Base-by-base conservation (phyloP, 2,797 vertebrate species). In the Pangasius macronema region DNA sequence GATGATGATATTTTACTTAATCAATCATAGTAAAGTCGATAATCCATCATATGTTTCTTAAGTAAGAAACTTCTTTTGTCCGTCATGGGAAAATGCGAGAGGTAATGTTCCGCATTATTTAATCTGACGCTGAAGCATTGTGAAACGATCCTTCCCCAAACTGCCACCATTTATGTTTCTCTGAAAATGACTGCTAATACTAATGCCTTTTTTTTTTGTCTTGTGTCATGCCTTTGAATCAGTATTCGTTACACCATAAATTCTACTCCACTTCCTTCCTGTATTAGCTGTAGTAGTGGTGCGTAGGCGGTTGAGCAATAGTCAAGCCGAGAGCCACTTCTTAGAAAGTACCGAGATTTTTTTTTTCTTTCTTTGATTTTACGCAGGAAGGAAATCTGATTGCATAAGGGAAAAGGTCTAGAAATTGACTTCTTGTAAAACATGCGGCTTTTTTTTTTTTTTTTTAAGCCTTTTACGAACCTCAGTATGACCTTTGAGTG, bases 221-320 rank as follows among this genome's bases (percentile, higher is more conserved):
- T 82, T 24, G 39, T 11, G 20, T 22, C 61, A 84, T 83, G 87
- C 3, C 68, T 86, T 82, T 30, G 82, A 88, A 59, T 88, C 49
- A 61, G 72, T 85, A 68, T 76, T 51, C 46, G 68, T 89, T 80
- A 67, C 88, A 67, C 88, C 65, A 84, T 76, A 57, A 88, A 83
- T 85, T 90, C 85, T 33, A 42, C 39, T 86, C 73, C 57, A 85
- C 86, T 92, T 93, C 89, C 91, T 93, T 92, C 92, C 90, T 92
- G 86, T 87, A 89, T 92, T 91, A 85, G 75, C 79, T 88, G 10
- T 70, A 76, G 16, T 88, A 86, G 61, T 83, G 63, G 82, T 86
- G 82, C 90, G 89, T 88, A 65, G 72, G 86, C 75, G 84, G 87
- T 91, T 89, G 84, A 81, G 84, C 49, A 91, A 91, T 67, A 63